A percentile compares a stretch with the other conserved stretches of the same genome.
These are phyloP conservation scores for Triplophysa rosa DNA, from an alignment of 2,113 vertebrate species.

Conservation along the genomic window DNA sequence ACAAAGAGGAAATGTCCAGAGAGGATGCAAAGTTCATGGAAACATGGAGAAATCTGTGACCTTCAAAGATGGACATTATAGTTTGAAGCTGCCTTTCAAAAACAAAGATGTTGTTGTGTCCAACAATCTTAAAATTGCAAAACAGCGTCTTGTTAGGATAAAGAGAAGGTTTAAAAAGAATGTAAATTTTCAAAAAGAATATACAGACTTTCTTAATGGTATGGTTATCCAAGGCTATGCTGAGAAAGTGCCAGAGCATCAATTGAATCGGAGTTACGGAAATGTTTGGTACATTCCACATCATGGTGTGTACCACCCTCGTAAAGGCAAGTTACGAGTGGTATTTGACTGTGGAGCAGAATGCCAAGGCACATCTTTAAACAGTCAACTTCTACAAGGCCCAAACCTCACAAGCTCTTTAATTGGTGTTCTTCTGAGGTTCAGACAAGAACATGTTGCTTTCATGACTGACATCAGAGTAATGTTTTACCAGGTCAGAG, in stretches of 20 bases:
- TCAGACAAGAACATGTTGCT: slow-evolving; percentile 31
- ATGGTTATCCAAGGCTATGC: not conserved
- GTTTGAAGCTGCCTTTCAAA: not conserved
- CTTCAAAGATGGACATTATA: not conserved
- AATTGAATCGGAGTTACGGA: not conserved
- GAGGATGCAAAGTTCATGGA: not conserved
- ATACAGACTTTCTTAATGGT: not conserved
- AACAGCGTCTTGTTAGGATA: not conserved
- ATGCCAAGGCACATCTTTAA: not conserved
- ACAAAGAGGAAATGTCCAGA: not conserved
- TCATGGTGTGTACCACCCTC: not conserved
- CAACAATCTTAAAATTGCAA: slow-evolving; percentile 13
- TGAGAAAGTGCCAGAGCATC: slow-evolving; percentile 2
- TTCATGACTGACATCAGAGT: slow-evolving; percentile 46
- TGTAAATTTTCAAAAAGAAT: not conserved
- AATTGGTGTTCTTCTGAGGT: not conserved
- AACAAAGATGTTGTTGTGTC: not conserved
- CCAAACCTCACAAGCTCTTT: too few species aligned
- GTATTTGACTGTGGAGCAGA: not conserved
- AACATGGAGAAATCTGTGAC: slow-evolving; percentile 1
- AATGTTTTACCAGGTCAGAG: slow-evolving; percentile 48
- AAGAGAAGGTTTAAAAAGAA: not conserved
- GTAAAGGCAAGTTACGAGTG: too few species aligned
- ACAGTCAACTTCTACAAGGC: too few species aligned
- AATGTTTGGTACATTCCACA: too few species aligned